phyloP scores from a whole-genome alignment of 2,113 vertebrate species.

The Petrocephalus microphthalmus region DNA sequence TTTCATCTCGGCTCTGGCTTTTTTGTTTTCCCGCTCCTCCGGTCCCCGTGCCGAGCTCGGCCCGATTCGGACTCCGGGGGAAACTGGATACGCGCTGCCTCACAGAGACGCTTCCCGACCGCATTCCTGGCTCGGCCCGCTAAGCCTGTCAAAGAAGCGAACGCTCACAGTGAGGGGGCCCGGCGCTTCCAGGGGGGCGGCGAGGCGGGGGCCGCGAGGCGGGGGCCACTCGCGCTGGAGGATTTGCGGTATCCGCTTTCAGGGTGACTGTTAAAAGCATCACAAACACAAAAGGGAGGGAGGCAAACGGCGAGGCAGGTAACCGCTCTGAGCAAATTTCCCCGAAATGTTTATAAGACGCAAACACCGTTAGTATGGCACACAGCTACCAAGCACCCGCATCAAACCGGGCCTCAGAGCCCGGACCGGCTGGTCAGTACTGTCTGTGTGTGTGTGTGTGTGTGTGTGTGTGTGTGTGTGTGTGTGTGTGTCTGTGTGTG shows the following conservation, averaged over 20 bases:
- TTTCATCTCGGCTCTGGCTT: not conserved
- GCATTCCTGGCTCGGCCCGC: not conserved
- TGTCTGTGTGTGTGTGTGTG: not conserved
- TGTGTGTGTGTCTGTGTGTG: no score
- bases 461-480: no score
- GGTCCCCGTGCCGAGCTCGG: not conserved
- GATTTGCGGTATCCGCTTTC: not conserved
- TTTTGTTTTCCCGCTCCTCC: conserved; percentile 4
- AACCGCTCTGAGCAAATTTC: not conserved
- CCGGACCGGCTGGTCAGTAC: not conserved
- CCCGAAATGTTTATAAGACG: not conserved
- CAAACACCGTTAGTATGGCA: not conserved
- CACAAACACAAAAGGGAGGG: not conserved
- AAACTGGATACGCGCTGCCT: not conserved
- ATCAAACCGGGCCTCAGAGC: not conserved
- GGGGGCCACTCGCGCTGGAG: no score
- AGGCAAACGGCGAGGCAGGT: not conserved
- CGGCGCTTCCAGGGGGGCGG: not conserved
- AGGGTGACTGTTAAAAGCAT: not conserved
- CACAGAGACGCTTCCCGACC: not conserved
- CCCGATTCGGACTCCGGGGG: not conserved
- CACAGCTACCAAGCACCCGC: not conserved
- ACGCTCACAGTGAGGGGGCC: conserved; percentile 6
- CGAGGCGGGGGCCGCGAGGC: not conserved
- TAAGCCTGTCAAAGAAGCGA: not conserved